These are phyloP conservation scores for Lytechinus pictus DNA, from an alignment of 35 echinoderm and acorn worm species.

Conservation along the genomic window DNA sequence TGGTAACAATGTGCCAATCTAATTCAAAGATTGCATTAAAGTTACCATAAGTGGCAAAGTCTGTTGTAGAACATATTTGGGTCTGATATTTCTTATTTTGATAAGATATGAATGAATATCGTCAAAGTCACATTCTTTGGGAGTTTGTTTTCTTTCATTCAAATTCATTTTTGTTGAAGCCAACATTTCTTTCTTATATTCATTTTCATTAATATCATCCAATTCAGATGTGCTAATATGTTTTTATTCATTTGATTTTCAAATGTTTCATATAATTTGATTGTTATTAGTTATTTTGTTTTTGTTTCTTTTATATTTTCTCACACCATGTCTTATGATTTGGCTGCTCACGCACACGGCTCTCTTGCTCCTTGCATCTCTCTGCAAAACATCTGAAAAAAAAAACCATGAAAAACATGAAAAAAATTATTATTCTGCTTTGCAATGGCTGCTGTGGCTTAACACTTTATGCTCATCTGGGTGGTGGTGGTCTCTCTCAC, in stretches of 20 bases:
- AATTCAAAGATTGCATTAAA: too few species aligned
- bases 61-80: too few species aligned
- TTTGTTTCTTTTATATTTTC: constrained; percentile 21
- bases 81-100: not conserved
- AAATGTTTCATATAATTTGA: not conserved
- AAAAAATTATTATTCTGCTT: not conserved
- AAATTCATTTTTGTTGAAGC: not conserved
- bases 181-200: too few species aligned
- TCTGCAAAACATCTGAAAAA: not conserved
- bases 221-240: not conserved
- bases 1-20: too few species aligned
- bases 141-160: not conserved
- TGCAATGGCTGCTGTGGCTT: not conserved
- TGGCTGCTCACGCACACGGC: not conserved
- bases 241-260: not conserved
- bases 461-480: not conserved
- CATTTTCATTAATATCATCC: too few species aligned
- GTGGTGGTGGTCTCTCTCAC: constrained; percentile 8
- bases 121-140: not conserved
- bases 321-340: not conserved
- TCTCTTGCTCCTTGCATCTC: not conserved
- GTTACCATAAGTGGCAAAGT: too few species aligned
- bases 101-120: not conserved
- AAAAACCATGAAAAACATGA: not conserved
- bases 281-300: not conserved